Conservation (phyloP, 2,888 invertebrate genomes). For the Gastracanthus pulcherrimus region DNA sequence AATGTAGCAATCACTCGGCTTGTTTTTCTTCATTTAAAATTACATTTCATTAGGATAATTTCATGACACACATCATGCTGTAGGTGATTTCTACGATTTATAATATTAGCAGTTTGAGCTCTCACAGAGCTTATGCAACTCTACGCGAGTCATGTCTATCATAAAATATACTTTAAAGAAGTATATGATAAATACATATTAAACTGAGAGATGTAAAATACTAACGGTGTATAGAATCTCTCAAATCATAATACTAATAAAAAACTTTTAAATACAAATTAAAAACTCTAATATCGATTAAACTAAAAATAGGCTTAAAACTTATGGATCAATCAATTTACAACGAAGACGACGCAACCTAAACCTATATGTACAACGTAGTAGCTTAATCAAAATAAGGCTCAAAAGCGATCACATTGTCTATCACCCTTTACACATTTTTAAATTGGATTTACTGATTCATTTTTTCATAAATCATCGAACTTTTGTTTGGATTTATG, state of each 20-base stretch:
- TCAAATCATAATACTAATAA: constrained; percentile 10
- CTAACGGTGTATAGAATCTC: not conserved
- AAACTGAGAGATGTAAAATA: not conserved
- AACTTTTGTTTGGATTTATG: not conserved
- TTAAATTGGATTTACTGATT: not conserved
- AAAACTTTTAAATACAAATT: constrained; percentile 1
- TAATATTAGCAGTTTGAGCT: not conserved
- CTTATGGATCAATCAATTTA: constrained; percentile 11
- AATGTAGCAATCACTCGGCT: no score
- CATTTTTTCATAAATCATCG: not conserved
- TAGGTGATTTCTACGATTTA: not conserved
- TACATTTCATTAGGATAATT: not conserved
- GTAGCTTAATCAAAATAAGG: not conserved
- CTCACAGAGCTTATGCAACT: constrained; percentile 11
- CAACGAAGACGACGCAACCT: not conserved
- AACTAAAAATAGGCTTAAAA: not conserved
- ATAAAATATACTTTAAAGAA: constrained; percentile 12
- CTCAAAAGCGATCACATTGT: constrained; percentile 14
- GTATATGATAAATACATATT: constrained; percentile 16
- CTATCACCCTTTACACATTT: constrained; percentile 5
- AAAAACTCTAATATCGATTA: not conserved
- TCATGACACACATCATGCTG: no score
- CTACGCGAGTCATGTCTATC: not conserved
- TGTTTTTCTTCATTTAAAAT: no score
- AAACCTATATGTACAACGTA: constrained; percentile 39